Conservation (phyloP, 2,797 vertebrate species). For the Hemitrygon akajei region DNA sequence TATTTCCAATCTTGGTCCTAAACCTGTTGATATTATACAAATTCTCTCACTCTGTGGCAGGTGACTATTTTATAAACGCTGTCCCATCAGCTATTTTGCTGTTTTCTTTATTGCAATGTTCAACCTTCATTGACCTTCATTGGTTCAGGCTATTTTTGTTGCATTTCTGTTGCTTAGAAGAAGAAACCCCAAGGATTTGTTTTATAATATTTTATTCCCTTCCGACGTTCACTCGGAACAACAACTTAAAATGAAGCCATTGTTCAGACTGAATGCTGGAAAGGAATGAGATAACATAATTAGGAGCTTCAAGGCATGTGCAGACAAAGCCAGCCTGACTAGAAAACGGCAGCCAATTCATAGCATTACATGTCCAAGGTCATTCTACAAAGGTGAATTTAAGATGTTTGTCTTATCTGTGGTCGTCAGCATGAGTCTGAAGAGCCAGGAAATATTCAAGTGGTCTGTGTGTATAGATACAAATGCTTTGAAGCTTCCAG, state of each 20-base stretch:
- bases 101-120: neutral
- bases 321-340: neutral
- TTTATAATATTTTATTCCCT: neutral
- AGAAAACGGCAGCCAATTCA: neutral
- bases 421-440: neutral
- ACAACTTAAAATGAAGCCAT: neutral
- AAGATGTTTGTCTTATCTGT: neutral
- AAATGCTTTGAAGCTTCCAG: neutral
- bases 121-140: neutral
- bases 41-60: neutral
- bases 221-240: too few species aligned
- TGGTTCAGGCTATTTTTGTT: neutral
- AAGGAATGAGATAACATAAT: neutral
- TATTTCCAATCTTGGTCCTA: neutral
- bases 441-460: neutral
- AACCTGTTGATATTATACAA: neutral
- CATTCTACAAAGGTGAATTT: neutral
- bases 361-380: neutral
- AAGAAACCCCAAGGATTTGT: neutral
- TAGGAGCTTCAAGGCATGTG: neutral
- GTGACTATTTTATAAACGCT: neutral
- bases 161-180: neutral
- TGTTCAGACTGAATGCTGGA: neutral
- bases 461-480: neutral
- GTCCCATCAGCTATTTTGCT: neutral